phyloP scores from a whole-genome alignment of 92 coral and sea anemone genomes.

The Phenganax marumi region DNA sequence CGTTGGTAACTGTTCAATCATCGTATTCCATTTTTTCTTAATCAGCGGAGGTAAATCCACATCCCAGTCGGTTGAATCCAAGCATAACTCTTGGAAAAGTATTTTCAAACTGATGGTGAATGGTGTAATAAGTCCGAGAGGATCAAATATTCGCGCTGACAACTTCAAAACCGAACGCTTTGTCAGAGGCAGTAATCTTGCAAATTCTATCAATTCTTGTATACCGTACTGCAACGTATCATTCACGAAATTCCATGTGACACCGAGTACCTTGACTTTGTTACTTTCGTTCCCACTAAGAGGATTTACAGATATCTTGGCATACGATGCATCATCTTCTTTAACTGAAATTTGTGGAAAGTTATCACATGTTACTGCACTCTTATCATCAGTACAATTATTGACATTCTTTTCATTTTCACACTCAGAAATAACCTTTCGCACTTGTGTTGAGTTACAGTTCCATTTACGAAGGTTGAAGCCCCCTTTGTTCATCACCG shows the following conservation, averaged over 20 bases:
- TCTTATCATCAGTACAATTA: neutral
- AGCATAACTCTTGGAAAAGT: conserved; percentile 45
- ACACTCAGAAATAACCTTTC: neutral
- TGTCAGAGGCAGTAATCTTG: conserved; percentile 13
- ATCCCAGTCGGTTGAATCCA: conserved; percentile 34
- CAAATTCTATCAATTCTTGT: conserved; percentile 39
- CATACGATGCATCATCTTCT: neutral
- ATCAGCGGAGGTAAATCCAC: neutral
- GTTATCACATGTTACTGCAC: neutral
- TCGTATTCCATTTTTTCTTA: conserved; percentile 32
- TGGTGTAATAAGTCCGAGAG: conserved; percentile 54
- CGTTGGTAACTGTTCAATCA: conserved; percentile 21
- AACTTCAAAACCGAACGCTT: conserved; percentile 51
- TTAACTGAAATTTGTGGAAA: neutral
- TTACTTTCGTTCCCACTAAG: neutral
- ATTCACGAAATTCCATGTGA: neutral
- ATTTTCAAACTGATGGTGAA: conserved; percentile 53
- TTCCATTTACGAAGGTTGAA: conserved; percentile 16
- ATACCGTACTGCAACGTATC: conserved; percentile 8
- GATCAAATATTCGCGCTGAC: conserved; percentile 60
- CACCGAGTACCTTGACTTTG: conserved; percentile 3
- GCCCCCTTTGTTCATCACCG: neutral
- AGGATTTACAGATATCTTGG: neutral
- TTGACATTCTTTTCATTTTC: neutral
- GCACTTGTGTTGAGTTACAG: neutral